Base-by-base conservation (phyloP, 2,797 vertebrate species). In the Pipistrellus pygmaeus region DNA sequence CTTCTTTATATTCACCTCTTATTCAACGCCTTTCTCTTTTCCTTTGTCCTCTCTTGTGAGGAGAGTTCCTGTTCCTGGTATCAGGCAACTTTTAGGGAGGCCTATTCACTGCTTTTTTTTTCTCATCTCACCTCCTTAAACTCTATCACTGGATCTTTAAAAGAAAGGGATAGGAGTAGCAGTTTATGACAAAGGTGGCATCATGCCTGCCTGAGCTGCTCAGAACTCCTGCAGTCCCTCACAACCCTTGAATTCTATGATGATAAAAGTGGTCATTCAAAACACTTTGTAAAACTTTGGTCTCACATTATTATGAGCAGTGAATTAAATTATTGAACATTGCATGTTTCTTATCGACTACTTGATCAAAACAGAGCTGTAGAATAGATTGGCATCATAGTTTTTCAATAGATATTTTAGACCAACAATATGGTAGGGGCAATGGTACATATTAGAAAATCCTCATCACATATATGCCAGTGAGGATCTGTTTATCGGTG, bases 141-240 rank as follows among this genome's bases (percentile, higher is more conserved):
- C 12, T 27, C 21, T 20, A 5, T 71, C 57, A 32, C 38, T 95
- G 84, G 27, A 57, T 93, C 27, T 51, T 85, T 78, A n/a, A 88
- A 20, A 87, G n/a, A 90, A 91, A 87, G 23, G 53, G n/a, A 32
- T 95, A 11, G 84, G 68, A 89, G 38, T 41, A 88, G 80, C 75
- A 91, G 10, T 30, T 64, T 75, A 30, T 88, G 57, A 13, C 55
- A 88, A 78, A 72, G 23, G 48, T 66, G 35, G 32, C 60, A 25
- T 83, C 73, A 32, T 92, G 17, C 38, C 46, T 90, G 17, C 46
- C 48, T 82, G 20, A 73, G 46, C 71, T 48, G 3, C 48, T 23
- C 41, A 87, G 27, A 57, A 41, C 69, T 78, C 9, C n/a, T 41
- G 3, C 64, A 82, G 15, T 25, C 53, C 30, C 46, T 41, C 10